These are phyloP conservation scores for Cancer borealis DNA, from an alignment of 2,888 invertebrate genomes.

Conservation along the genomic window DNA sequence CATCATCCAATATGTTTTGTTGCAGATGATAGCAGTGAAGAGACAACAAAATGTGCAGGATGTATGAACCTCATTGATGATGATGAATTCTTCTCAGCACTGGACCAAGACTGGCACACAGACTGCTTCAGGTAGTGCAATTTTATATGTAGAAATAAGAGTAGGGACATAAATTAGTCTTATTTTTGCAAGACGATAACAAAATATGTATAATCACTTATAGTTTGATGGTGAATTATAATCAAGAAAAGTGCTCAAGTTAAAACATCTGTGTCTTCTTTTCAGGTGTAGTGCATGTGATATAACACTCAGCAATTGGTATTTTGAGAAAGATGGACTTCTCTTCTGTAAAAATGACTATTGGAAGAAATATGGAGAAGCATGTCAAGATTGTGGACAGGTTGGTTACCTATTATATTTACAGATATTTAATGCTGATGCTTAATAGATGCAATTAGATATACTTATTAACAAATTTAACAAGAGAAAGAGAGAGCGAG, in stretches of 20 bases:
- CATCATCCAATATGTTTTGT: neutral
- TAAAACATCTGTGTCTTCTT: slow-evolving; percentile 77
- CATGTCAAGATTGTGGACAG: slow-evolving; percentile 93
- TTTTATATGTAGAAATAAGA: neutral
- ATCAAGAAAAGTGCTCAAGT: neutral
- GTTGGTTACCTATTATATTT: slow-evolving; percentile 80
- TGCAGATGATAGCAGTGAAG: slow-evolving; percentile 71
- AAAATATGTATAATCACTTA: too few species aligned
- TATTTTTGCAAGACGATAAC: too few species aligned
- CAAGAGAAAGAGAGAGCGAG: too few species aligned
- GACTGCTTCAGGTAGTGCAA: slow-evolving; percentile 89
- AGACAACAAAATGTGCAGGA: slow-evolving; percentile 84
- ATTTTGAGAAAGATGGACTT: slow-evolving; percentile 94
- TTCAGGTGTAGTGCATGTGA: slow-evolving; percentile 94
- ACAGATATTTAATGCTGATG: neutral
- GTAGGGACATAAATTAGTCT: too few species aligned
- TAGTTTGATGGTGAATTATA: too few species aligned
- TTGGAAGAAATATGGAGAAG: slow-evolving; percentile 92
- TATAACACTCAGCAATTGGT: slow-evolving; percentile 91
- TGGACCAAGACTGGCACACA: slow-evolving; percentile 92
- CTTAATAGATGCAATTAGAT: too few species aligned
- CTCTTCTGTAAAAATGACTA: slow-evolving; percentile 94
- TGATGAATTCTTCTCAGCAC: slow-evolving; percentile 89
- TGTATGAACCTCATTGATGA: slow-evolving; percentile 88
- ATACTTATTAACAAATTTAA: too few species aligned